phyloP scores from a whole-genome alignment of 1,140 invertebrate genomes.

The Drosophila kanapiae region DNA sequence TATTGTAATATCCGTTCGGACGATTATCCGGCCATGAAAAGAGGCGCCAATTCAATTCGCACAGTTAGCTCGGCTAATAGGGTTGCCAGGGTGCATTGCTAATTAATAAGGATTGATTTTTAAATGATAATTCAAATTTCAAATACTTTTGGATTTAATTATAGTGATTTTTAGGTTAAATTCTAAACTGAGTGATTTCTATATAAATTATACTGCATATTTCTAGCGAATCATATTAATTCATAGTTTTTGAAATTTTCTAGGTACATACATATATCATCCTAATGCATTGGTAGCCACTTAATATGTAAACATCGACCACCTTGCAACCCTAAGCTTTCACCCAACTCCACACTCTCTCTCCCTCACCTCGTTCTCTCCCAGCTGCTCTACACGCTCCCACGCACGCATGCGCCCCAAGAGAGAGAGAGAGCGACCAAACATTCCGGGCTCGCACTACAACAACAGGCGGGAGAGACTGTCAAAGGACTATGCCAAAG shows the following conservation, averaged over 20 bases:
- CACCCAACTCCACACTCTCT: not conserved
- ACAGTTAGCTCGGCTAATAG: constrained; percentile 31
- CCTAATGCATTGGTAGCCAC: not conserved
- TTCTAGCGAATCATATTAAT: too few relatives aligned
- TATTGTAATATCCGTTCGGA: constrained; percentile 51
- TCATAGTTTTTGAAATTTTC: too few relatives aligned
- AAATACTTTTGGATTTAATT: not conserved
- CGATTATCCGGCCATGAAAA: constrained; percentile 66
- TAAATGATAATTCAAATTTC: not conserved
- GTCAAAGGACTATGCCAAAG: constrained; percentile 7
- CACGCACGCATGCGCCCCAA: constrained; percentile 21
- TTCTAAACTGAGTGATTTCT: not conserved
- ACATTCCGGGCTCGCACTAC: constrained; percentile 34
- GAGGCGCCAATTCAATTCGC: constrained; percentile 66
- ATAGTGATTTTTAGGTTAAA: not conserved
- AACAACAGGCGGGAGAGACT: constrained; percentile 14
- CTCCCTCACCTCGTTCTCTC: constrained; percentile 8
- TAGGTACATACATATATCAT: too few relatives aligned
- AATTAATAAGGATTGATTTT: not conserved
- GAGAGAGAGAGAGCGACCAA: constrained; percentile 23
- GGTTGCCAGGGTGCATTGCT: constrained; percentile 6
- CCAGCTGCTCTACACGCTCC: constrained; percentile 32
- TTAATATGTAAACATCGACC: not conserved
- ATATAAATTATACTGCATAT: too few relatives aligned
- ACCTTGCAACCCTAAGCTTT: constrained; percentile 6